Conservation (phyloP, 2,113 vertebrate genomes). For the Bujurquina vittata region DNA sequence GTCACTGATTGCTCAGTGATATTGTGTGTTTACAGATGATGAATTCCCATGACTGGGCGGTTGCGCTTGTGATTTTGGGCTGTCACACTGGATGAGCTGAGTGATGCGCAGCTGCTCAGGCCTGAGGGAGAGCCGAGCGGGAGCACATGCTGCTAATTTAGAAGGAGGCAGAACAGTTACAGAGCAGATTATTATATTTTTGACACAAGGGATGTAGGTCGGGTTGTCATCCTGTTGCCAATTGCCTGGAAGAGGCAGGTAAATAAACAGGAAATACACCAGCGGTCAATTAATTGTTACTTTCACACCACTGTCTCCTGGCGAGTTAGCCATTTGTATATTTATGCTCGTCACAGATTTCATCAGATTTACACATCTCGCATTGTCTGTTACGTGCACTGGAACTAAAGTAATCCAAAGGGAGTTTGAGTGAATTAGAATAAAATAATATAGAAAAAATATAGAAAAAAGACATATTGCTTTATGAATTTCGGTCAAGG, state of each 20-base stretch:
- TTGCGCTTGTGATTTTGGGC: constrained; percentile 63
- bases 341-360: background rate
- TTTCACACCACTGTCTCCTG: background rate
- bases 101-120: constrained; percentile 81
- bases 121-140: constrained; percentile 58
- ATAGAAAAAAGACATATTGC: too few species aligned
- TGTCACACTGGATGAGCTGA: constrained; percentile 77
- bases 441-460: too few species aligned
- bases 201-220: constrained; percentile 83
- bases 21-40: constrained; percentile 58
- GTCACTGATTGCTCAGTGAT: constrained; percentile 63
- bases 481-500: background rate
- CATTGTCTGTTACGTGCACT: background rate
- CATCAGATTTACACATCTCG: background rate
- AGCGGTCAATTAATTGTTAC: constrained; percentile 51
- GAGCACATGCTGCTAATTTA: constrained; percentile 77
- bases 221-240: constrained; percentile 79
- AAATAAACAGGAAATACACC: constrained; percentile 83
- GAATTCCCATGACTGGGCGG: constrained; percentile 61
- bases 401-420: too few species aligned
- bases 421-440: too few species aligned
- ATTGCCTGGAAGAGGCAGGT: constrained; percentile 77
- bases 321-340: constrained; percentile 17
- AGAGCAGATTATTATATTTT: constrained; percentile 75
- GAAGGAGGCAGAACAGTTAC: constrained; percentile 79